Conservation (phyloP, 2,888 invertebrate genomes). For the Mycalesis mineus region DNA sequence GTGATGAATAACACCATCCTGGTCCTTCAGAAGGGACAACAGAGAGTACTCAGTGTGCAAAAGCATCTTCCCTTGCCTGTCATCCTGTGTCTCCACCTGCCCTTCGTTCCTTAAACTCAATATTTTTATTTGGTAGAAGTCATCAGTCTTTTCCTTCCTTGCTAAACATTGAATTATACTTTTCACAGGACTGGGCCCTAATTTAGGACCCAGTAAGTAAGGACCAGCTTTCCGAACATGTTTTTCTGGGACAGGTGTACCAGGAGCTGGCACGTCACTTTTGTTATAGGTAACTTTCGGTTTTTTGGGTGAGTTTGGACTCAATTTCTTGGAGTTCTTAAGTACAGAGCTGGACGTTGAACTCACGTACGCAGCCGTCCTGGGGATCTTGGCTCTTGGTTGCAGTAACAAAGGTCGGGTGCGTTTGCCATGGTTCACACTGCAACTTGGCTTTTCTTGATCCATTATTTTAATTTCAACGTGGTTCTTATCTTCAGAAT, state of each 20-base stretch:
- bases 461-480: slow-evolving; percentile 50
- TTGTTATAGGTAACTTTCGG: slow-evolving; percentile 50
- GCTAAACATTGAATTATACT: slow-evolving; percentile 88
- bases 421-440: slow-evolving; percentile 65
- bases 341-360: slow-evolving; percentile 51
- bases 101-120: slow-evolving; percentile 72
- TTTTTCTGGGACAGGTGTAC: slow-evolving; percentile 74
- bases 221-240: slow-evolving; percentile 81
- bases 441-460: slow-evolving; percentile 62
- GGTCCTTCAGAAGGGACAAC: slow-evolving; percentile 82
- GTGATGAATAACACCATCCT: slow-evolving; percentile 86
- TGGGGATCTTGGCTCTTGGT: slow-evolving; percentile 63
- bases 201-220: slow-evolving; percentile 82
- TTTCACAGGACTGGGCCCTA: slow-evolving; percentile 85
- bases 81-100: slow-evolving; percentile 83
- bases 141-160: slow-evolving; percentile 81
- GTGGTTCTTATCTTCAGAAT: neutral
- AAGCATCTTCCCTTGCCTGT: slow-evolving; percentile 86
- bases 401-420: slow-evolving; percentile 67
- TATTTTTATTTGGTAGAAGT: slow-evolving; percentile 84
- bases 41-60: slow-evolving; percentile 87
- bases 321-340: slow-evolving; percentile 54
- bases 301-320: slow-evolving; percentile 46
- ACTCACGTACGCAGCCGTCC: slow-evolving; percentile 54
- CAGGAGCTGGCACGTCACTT: slow-evolving; percentile 66